A percentile compares a stretch with the other conserved stretches of the same genome.
phyloP scores from a whole-genome alignment of 1,140 invertebrate genomes.

The Nomia melanderi region DNA sequence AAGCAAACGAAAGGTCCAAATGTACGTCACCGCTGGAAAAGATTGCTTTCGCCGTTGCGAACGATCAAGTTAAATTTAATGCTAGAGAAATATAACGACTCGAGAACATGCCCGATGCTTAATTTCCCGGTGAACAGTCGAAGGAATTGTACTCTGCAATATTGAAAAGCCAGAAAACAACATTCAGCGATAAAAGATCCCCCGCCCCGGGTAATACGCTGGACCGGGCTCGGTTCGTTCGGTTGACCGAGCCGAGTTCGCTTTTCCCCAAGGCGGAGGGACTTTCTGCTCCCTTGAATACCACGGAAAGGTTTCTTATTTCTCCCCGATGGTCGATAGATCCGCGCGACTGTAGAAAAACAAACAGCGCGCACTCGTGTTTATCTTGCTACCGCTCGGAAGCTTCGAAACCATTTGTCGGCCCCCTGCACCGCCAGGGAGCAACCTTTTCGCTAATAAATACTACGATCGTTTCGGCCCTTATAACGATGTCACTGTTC shows the following conservation, averaged over 20 bases:
- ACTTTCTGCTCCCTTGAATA: neutral
- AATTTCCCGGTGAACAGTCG: too few relatives aligned
- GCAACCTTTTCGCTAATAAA: neutral
- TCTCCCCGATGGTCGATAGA: constrained; percentile 9
- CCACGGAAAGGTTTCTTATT: constrained; percentile 14
- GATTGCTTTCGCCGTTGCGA: too few relatives aligned
- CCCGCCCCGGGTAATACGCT: neutral
- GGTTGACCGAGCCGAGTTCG: neutral
- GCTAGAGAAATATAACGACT: too few relatives aligned
- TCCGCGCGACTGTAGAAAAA: constrained; percentile 16
- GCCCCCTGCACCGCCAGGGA: neutral
- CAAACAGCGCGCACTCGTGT: neutral
- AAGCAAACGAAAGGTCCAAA: too few relatives aligned
- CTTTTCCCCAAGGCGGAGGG: neutral
- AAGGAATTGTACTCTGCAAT: too few relatives aligned
- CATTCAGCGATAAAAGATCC: too few relatives aligned
- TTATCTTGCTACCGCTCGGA: constrained; percentile 7
- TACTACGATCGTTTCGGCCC: neutral
- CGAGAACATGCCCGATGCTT: too few relatives aligned
- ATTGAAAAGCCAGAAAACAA: too few relatives aligned
- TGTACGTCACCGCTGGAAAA: too few relatives aligned
- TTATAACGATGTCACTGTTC: too few relatives aligned
- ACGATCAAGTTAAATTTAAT: too few relatives aligned
- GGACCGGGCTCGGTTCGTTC: neutral
- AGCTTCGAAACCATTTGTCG: neutral